Evolutionary conservation across 2,113 vertebrate species (phyloP).

Genomic region (Tiliqua scincoides): DNA sequence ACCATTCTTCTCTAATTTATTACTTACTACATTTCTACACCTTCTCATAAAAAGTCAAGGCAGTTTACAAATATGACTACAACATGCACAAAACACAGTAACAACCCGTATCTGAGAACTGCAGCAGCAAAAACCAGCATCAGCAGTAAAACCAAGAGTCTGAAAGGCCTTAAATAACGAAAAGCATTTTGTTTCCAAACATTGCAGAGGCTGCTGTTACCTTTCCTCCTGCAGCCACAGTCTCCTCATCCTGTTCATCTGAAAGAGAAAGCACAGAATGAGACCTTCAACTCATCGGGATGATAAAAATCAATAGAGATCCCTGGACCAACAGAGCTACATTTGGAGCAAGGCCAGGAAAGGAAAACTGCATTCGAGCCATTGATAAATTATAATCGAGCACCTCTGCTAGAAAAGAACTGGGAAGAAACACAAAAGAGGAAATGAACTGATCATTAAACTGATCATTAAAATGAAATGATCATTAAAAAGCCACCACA

Average conservation of each 20-base stretch:
- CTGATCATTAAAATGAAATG: constrained; percentile 6
- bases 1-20: too few species aligned
- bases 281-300: background rate
- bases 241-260: constrained; percentile 97
- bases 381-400: background rate
- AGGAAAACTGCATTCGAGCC: background rate
- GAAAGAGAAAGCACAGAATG: constrained; percentile 53
- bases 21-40: too few species aligned
- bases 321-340: background rate
- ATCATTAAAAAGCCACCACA: constrained; percentile 11
- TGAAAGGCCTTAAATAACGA: too few species aligned
- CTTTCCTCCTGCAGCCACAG: constrained; percentile 89
- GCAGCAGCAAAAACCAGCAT: too few species aligned
- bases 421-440: background rate
- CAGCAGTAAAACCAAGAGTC: too few species aligned
- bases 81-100: too few species aligned
- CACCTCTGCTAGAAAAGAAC: background rate
- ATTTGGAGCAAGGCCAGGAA: background rate
- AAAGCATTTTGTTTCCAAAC: too few species aligned
- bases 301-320: accelerated
- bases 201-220: constrained; percentile 66
- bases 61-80: too few species aligned
- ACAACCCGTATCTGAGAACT: too few species aligned
- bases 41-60: too few species aligned
- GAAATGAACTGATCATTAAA: constrained; percentile 27